phyloP scores from a whole-genome alignment of 2,797 vertebrate genomes.

The Pachyuromys duprasi region DNA sequence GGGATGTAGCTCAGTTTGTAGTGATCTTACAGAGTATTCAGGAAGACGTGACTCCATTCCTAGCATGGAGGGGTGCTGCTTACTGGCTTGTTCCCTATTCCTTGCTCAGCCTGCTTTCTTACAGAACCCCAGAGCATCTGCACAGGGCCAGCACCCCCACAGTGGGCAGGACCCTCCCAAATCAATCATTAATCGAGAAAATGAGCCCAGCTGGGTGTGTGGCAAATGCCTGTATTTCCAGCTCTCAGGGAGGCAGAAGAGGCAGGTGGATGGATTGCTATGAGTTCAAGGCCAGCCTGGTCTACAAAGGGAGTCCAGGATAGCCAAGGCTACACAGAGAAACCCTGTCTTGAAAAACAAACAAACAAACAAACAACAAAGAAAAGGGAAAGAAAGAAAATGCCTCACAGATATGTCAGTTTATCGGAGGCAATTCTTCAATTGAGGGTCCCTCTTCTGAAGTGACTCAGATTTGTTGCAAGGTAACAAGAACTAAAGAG shows the following conservation, averaged over 20 bases:
- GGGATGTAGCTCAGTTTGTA: not conserved
- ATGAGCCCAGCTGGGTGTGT: no score
- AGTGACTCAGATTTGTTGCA: not conserved
- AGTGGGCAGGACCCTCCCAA: not conserved
- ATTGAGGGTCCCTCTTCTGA: not conserved
- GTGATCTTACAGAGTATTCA: no score
- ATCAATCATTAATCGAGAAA: not conserved
- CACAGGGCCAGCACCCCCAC: not conserved
- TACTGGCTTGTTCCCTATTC: not conserved
- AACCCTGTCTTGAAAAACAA: no score
- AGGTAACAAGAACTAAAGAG: not conserved
- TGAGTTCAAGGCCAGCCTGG: no score
- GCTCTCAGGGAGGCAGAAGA: no score
- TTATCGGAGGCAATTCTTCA: not conserved
- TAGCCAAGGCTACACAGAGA: no score
- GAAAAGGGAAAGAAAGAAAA: not conserved
- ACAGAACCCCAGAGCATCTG: not conserved
- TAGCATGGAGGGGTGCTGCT: not conserved
- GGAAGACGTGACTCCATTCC: no score
- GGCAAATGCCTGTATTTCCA: no score
- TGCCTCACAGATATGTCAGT: not conserved
- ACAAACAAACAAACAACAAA: no score
- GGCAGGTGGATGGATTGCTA: no score
- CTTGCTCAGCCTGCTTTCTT: not conserved
- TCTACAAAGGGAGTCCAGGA: no score